Base-by-base conservation (phyloP, 2,113 vertebrate species). In the Colaptes auratus region DNA sequence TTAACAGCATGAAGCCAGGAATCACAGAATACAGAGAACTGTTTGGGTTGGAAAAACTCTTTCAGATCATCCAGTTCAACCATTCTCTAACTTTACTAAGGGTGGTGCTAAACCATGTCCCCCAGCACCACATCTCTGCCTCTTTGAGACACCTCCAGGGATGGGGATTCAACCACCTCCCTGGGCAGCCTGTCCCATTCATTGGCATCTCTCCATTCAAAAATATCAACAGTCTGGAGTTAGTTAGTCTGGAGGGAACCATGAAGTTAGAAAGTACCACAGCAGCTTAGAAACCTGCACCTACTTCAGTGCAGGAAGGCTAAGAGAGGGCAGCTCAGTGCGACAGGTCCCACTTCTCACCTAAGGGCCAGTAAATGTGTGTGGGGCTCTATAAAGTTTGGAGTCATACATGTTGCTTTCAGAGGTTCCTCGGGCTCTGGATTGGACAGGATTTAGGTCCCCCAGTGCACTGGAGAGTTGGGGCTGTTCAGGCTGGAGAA, bases 361-460 rank as follows among this genome's bases (percentile, higher is more conserved):
- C 67, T 70, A 59, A 89, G 61, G 89, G 19, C 46, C 72, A 84
- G 55, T 15, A 63, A 66, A 89, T 87, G 1, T 42, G 8, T 52
- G 53, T 42, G 20, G 25, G 15, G 20, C 18, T 8, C 1, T 0
- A 3, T 5, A 18, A 4, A 9, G 63, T 23, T 30, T 52, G 20
- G 70, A 64, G 50, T 56, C 83, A 42, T 13, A 64, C 11, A 2
- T n/a, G 11, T 27, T 53, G 12, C 67, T 94, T 82, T 77, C 82
- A 83, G 67, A 88, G 31, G 33, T 52, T 88, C 36, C 36, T 81
- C 59, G 58, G 33, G 11, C 21, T 93, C 70, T 75, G 9, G 6
- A 59, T 76, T 88, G 71, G 67, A 59, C 74, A 56, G 42, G 14
- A 82, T 61, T 85, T 90, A 66, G 82, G 39, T 90, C 16, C 42